Conservation (phyloP, 64 coral and sea anemone genomes). For the Actinia equina region DNA sequence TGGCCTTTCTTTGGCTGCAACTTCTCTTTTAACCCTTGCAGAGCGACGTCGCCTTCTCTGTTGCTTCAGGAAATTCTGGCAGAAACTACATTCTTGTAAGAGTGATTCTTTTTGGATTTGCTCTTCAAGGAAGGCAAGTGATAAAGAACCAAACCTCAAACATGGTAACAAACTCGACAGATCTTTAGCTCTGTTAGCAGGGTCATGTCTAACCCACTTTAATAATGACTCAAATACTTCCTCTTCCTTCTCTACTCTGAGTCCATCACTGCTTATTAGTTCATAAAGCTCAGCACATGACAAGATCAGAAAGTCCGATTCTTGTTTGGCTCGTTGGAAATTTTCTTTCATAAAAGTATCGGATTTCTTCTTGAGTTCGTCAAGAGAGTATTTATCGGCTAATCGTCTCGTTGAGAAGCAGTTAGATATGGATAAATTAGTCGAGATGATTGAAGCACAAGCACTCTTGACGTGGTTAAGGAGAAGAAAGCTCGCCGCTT, state of each 20-base stretch:
- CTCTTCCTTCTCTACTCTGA: slow-evolving; percentile 77
- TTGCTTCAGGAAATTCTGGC: not conserved
- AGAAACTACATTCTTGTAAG: not conserved
- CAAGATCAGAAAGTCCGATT: slow-evolving; percentile 56
- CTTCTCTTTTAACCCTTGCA: slow-evolving; percentile 16
- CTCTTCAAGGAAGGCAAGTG: slow-evolving; percentile 36
- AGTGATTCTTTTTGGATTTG: slow-evolving; percentile 44
- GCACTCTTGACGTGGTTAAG: slow-evolving; percentile 60
- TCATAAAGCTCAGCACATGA: not conserved
- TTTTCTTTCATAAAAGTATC: slow-evolving; percentile 53
- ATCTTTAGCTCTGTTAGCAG: not conserved
- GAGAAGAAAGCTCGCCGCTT: slow-evolving; percentile 50
- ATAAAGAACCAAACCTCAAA: slow-evolving; percentile 45
- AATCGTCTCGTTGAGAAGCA: slow-evolving; percentile 54
- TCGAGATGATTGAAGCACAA: slow-evolving; percentile 26
- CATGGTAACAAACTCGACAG: slow-evolving; percentile 31
- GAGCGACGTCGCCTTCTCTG: not conserved
- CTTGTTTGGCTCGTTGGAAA: slow-evolving; percentile 32
- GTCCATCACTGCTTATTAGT: slow-evolving; percentile 48
- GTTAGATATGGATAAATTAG: slow-evolving; percentile 20
- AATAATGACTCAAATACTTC: slow-evolving; percentile 60
- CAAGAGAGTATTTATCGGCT: slow-evolving; percentile 64
- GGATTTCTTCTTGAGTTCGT: slow-evolving; percentile 25
- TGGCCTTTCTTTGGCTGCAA: slow-evolving; percentile 17
- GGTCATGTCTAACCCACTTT: slow-evolving; percentile 69